These are phyloP conservation scores for Gnathonemus echidnorhynchus DNA, from an alignment of 2,113 vertebrate genomes.

Conservation along the genomic window DNA sequence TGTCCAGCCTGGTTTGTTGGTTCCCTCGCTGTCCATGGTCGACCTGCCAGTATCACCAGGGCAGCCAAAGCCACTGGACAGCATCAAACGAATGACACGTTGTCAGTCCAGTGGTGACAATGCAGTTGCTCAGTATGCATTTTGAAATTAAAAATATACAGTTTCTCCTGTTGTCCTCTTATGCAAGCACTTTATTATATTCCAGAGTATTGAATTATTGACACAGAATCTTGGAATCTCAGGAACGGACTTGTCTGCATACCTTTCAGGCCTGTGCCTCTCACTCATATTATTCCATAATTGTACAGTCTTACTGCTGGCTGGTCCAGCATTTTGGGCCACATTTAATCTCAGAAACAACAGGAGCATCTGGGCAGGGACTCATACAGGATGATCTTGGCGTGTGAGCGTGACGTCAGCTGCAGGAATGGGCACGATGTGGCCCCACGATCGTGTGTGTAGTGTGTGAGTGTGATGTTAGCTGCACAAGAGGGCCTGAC, in stretches of 20 bases:
- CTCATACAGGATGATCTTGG: background rate
- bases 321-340: background rate
- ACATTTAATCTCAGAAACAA: background rate
- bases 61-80: background rate
- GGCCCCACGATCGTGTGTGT: background rate
- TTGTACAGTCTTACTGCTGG: background rate
- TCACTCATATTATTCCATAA: background rate
- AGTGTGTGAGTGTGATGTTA: background rate
- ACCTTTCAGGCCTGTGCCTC: background rate
- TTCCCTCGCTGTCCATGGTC: background rate
- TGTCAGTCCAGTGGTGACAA: background rate
- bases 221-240: background rate
- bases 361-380: background rate
- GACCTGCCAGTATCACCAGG: background rate
- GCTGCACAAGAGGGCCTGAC: background rate
- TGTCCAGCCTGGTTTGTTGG: too few species aligned
- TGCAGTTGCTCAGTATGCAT: background rate
- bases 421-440: background rate
- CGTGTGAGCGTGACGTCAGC: background rate
- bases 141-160: background rate
- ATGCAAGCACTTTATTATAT: background rate
- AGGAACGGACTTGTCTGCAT: background rate
- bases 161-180: background rate
- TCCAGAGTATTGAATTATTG: background rate
- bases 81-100: background rate